phyloP scores from a whole-genome alignment of 2,113 vertebrate species.

The Urocolius indicus region DNA sequence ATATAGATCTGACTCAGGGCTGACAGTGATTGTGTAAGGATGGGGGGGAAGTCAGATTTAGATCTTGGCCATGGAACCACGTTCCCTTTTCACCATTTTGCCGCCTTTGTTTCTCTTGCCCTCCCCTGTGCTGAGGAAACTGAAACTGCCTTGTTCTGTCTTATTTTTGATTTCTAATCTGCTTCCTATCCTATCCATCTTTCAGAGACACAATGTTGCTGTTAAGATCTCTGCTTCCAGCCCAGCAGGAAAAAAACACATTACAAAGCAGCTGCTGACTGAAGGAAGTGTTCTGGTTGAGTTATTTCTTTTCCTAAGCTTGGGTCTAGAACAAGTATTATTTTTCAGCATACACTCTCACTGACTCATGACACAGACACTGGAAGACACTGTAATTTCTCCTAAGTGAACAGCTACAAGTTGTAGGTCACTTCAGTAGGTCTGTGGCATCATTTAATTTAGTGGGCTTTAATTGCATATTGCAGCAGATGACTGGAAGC shows the following conservation, averaged over 20 bases:
- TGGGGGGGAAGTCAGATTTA: not conserved
- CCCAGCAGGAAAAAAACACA: not conserved
- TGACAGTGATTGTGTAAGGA: not conserved
- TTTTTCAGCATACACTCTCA: not conserved
- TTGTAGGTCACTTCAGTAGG: not conserved
- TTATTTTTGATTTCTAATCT: not conserved
- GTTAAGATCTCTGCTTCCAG: not conserved
- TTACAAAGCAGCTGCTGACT: not conserved
- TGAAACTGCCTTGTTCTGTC: not conserved
- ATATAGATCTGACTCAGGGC: not conserved
- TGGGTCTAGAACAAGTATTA: not conserved
- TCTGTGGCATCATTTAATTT: not conserved
- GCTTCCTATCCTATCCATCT: not conserved
- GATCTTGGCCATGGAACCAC: not conserved
- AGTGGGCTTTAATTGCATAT: not conserved
- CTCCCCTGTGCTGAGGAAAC: not conserved
- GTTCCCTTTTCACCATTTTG: not conserved
- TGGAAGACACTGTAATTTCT: not conserved
- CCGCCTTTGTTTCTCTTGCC: not conserved
- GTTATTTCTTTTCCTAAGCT: not conserved
- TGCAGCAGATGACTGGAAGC: not conserved
- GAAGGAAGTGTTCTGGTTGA: not conserved
- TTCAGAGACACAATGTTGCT: not conserved
- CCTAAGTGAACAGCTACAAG: rapidly evolving
- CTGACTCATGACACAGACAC: not conserved